Evolutionary conservation across 23 tunicate species (phyloP).

Genomic region (Clavelina lepadiformis): DNA sequence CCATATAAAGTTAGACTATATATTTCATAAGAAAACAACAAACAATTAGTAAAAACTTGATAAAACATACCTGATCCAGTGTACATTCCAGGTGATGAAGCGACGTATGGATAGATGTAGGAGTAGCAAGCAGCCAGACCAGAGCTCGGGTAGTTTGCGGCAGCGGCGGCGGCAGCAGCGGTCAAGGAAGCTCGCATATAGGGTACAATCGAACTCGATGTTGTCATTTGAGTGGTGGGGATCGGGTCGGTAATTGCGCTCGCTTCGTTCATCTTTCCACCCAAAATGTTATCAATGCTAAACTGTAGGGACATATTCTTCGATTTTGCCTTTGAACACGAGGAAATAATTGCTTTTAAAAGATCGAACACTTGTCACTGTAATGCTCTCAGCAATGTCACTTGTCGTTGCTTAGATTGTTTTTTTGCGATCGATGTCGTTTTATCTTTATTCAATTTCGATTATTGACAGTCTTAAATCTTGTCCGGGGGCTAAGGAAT

Average conservation of each 20-base stretch:
- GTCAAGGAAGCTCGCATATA: slow-evolving; percentile 73
- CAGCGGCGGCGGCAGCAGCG: slow-evolving; percentile 88
- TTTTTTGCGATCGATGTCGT: too few species aligned
- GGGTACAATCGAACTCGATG: slow-evolving; percentile 55
- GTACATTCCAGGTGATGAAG: slow-evolving; percentile 43
- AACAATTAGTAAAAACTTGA: neutral
- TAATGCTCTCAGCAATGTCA: too few species aligned
- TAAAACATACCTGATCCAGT: slow-evolving; percentile 35
- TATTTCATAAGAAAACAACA: neutral
- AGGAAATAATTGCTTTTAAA: too few species aligned
- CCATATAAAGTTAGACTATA: neutral
- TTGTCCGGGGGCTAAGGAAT: slow-evolving; percentile 23
- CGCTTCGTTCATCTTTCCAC: slow-evolving; percentile 33
- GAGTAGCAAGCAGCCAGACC: slow-evolving; percentile 56
- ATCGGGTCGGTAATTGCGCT: slow-evolving; percentile 12
- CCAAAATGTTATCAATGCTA: slow-evolving; percentile 88
- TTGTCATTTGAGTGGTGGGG: slow-evolving; percentile 19
- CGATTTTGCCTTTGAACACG: too few species aligned
- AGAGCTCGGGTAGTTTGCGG: slow-evolving; percentile 53
- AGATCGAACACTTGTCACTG: too few species aligned
- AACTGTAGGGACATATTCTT: slow-evolving; percentile 83
- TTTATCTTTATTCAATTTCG: too few species aligned
- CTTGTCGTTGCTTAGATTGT: too few species aligned
- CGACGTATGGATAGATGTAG: slow-evolving; percentile 79
- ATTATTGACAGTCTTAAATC: too few species aligned